Conservation (phyloP, 2,888 invertebrate genomes). For the Kryphioiulus occultus region DNA sequence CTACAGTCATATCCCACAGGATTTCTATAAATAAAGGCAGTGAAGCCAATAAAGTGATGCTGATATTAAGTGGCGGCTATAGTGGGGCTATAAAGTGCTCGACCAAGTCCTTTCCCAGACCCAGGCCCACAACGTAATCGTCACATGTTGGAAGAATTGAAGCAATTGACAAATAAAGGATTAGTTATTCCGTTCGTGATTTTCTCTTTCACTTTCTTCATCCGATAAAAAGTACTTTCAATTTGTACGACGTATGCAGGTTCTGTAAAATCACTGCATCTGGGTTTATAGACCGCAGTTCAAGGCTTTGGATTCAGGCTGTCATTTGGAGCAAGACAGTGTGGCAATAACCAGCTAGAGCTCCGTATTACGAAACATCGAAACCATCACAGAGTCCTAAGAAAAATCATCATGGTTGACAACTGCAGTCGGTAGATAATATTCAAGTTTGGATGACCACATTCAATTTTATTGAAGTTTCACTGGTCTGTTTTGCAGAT, state of each 20-base stretch:
- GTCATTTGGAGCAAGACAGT: background rate
- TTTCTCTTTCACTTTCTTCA: background rate
- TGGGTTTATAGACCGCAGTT: background rate
- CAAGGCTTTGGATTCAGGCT: background rate
- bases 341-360: background rate
- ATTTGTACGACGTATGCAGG: background rate
- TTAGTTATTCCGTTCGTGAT: background rate
- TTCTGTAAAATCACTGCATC: background rate
- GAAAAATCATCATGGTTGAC: too few relatives aligned
- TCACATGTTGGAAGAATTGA: background rate
- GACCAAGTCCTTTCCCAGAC: background rate
- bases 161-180: background rate
- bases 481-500: too few relatives aligned
- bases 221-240: slow-evolving; percentile 6
- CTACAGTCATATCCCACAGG: background rate
- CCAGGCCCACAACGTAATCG: background rate
- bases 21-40: slow-evolving; percentile 39
- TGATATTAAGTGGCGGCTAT: slow-evolving; percentile 37
- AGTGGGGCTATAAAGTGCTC: slow-evolving; percentile 32
- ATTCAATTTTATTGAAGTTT: too few relatives aligned
- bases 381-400: too few relatives aligned
- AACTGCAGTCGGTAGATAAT: too few relatives aligned
- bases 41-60: slow-evolving; percentile 28
- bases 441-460: too few relatives aligned
- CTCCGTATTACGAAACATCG: background rate